These are phyloP conservation scores for Zapus hudsonius DNA, from an alignment of 2,113 vertebrate species.

Conservation along the genomic window DNA sequence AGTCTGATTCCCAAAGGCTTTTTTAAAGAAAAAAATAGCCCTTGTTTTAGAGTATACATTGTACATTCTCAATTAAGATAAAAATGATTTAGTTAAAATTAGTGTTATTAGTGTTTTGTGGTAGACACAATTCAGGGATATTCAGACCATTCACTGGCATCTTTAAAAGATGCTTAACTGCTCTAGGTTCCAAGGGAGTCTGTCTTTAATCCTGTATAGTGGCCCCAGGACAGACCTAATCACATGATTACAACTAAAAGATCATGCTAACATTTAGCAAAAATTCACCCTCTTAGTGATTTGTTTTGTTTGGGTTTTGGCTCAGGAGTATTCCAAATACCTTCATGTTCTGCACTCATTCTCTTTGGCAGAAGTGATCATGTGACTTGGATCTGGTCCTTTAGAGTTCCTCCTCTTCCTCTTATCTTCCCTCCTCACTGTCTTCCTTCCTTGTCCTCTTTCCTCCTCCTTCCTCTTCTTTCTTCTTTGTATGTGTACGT, in stretches of 20 bases:
- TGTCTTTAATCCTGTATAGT: background rate
- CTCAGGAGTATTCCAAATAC: constrained; percentile 75
- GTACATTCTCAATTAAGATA: background rate
- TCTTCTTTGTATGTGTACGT: too few species aligned
- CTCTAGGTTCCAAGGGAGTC: background rate
- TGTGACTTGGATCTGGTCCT: constrained; percentile 81
- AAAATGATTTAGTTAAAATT: background rate
- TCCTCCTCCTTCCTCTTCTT: too few species aligned
- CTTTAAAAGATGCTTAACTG: background rate
- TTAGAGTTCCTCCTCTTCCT: constrained; percentile 67
- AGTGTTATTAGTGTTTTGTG: background rate
- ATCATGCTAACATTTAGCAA: constrained; percentile 72
- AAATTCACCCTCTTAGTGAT: constrained; percentile 88
- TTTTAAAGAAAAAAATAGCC: background rate
- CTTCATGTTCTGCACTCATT: constrained; percentile 92
- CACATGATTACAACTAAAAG: background rate
- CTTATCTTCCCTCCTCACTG: too few species aligned
- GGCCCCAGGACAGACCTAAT: too few species aligned
- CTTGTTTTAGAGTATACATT: background rate
- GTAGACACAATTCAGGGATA: background rate
- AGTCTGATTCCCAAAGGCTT: background rate
- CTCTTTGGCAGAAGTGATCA: constrained; percentile 59
- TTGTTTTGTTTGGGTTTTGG: constrained; percentile 77
- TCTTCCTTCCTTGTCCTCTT: too few species aligned
- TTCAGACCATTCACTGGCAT: background rate